Evolutionary conservation across 2,797 vertebrate species (phyloP).

Genomic region (Delichon dasypus): DNA sequence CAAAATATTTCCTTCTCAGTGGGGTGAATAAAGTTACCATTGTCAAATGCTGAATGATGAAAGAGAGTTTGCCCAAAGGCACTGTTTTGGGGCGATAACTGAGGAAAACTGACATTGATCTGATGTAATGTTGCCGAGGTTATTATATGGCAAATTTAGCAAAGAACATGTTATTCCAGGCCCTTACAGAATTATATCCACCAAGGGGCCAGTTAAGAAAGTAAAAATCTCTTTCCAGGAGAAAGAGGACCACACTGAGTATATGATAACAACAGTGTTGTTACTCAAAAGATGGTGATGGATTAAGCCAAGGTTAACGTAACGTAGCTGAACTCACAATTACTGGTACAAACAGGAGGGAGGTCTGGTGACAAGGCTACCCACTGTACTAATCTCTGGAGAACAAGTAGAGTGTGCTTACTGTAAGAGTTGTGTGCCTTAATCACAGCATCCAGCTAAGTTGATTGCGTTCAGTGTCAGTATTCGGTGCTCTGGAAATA

Average conservation of each 20-base stretch:
- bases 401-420: not conserved
- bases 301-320: not conserved
- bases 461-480: not conserved
- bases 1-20: not conserved
- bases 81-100: not conserved
- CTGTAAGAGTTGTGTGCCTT: accelerated
- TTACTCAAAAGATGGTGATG: not conserved
- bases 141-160: constrained; percentile 6
- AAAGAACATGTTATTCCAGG: not conserved
- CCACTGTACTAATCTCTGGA: not conserved
- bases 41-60: not conserved
- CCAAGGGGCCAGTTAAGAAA: not conserved
- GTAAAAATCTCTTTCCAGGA: not conserved
- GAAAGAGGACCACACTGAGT: not conserved
- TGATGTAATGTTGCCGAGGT: not conserved
- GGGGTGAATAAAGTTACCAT: not conserved
- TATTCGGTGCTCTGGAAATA: not conserved
- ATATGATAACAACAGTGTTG: not conserved
- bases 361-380: not conserved
- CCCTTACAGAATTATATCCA: not conserved
- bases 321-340: not conserved
- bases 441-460: not conserved
- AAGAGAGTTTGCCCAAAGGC: constrained; percentile 3
- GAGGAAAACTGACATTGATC: not conserved
- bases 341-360: not conserved